Conservation (phyloP, 1,140 invertebrate species). For the Holotrichia oblita region DNA sequence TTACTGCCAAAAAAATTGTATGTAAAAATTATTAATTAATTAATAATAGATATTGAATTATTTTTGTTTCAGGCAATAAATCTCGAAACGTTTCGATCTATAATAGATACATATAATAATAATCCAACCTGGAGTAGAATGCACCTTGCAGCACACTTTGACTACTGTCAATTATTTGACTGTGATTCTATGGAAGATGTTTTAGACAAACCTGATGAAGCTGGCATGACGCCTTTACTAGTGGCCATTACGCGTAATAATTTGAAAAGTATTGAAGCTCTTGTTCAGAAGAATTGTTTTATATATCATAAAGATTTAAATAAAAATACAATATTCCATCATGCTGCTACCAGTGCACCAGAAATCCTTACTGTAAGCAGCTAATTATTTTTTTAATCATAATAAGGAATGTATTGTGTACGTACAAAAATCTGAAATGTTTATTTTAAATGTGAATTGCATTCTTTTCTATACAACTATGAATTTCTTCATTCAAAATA, state of each 20-base stretch:
- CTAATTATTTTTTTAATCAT: not conserved
- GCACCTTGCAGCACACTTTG: conserved; percentile 83
- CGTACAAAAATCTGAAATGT: too few relatives aligned
- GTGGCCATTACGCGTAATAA: conserved; percentile 80
- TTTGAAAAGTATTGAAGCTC: conserved; percentile 75
- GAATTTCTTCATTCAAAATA: too few relatives aligned
- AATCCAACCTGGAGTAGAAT: conserved; percentile 85
- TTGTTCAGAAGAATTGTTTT: conserved; percentile 74
- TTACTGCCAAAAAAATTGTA: conserved; percentile 70
- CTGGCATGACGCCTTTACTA: conserved; percentile 83
- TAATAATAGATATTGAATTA: not conserved
- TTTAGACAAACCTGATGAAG: conserved; percentile 74
- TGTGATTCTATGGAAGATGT: conserved; percentile 71
- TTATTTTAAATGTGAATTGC: too few relatives aligned
- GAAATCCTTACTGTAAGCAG: conserved; percentile 79
- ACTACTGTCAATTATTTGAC: conserved; percentile 74
- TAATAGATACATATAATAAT: conserved; percentile 71
- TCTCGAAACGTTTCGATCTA: conserved; percentile 78
- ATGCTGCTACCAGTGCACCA: conserved; percentile 78
- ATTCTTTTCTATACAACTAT: too few relatives aligned
- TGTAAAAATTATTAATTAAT: not conserved
- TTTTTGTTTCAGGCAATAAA: conserved; percentile 68
- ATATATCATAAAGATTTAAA: conserved; percentile 78
- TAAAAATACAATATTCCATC: conserved; percentile 86
- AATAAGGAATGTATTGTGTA: too few relatives aligned